A percentile compares a stretch with the other conserved stretches of the same genome.
These are phyloP conservation scores for Struthidea cinerea DNA, from an alignment of 2,113 vertebrate species.

Conservation along the genomic window DNA sequence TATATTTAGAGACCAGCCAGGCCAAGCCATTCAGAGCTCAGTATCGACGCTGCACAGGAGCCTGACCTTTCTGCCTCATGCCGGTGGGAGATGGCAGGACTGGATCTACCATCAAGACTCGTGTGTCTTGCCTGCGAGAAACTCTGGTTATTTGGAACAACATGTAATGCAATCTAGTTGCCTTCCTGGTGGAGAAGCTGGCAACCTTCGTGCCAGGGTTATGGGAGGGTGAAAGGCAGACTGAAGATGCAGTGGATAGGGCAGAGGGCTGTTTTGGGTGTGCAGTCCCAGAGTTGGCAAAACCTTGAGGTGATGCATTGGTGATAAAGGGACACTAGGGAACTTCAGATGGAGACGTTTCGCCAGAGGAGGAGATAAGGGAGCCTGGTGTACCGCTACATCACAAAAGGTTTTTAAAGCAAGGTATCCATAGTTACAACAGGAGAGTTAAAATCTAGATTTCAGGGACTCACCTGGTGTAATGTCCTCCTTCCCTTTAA, in stretches of 20 bases:
- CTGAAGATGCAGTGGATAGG: neutral
- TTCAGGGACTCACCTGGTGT: constrained; percentile 34
- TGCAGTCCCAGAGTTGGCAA: neutral
- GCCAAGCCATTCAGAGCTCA: neutral
- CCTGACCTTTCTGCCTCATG: neutral
- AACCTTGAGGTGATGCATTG: neutral
- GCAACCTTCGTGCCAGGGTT: neutral
- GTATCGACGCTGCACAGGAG: neutral
- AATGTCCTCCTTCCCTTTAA: constrained; percentile 53
- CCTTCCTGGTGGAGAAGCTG: neutral
- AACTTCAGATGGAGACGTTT: neutral
- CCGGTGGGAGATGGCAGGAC: neutral
- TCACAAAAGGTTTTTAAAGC: constrained; percentile 28
- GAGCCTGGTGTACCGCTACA: neutral
- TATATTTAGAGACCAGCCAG: neutral
- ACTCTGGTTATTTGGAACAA: neutral
- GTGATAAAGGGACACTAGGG: neutral
- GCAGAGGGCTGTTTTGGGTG: neutral
- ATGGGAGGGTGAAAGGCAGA: neutral
- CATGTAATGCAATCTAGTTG: accelerated
- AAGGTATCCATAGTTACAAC: constrained; percentile 57
- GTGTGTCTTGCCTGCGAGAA: neutral
- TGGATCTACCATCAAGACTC: neutral
- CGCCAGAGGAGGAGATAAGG: neutral
- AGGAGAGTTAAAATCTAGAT: constrained; percentile 32